Base-by-base conservation (phyloP, 30 jellyfish, hydroid and myxozoan genomes). In the Chironex yamaguchii region DNA sequence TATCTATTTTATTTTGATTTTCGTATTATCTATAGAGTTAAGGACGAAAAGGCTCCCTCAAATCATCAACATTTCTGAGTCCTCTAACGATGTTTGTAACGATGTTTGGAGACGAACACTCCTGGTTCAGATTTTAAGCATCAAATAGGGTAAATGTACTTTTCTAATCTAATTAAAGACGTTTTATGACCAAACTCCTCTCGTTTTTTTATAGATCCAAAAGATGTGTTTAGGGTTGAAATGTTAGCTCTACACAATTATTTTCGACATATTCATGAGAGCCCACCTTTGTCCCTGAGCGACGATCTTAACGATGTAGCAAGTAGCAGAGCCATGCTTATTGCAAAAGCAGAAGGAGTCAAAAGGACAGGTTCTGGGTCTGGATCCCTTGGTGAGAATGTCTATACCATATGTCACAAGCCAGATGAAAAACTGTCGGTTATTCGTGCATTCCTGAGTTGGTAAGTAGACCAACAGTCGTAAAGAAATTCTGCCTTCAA, bases 251-350 rank as follows among this genome's bases (percentile, higher is more conserved):
- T 81, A 52, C 95, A 85, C 62, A 92, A 92, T 72, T 52, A 74
- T 54, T 87, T 92, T 81, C 88, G 98, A 27, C 52, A 73, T 33
- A 76, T 92, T 2, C 98, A 92, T 54, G 67, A 72, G 49, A 87
- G 98, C 36, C 91, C 86, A 2, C 96, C 97, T 22, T 63, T 92
- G 84, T 42, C 29, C 26, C 52, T 85, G 11, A 74, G 71, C 29
- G 87, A 54, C 29, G 79, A 81, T 2, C 86, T 92, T 28, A 82
- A 72, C 25, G 76, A 73, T 29, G 63, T 86, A 68, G 95, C 98
- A 4, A 31, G 70, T 65, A 86, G 50, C 11, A 24, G 71, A 0
- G 96, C 91, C 20, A 78, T 49, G 48, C 51, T 50, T 12, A 14
- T 75, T 31, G 58, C 58, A 6, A 9, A 17, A 42, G 58, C 58